Base-by-base conservation (phyloP, 2,113 vertebrate genomes). In the Bos javanicus region DNA sequence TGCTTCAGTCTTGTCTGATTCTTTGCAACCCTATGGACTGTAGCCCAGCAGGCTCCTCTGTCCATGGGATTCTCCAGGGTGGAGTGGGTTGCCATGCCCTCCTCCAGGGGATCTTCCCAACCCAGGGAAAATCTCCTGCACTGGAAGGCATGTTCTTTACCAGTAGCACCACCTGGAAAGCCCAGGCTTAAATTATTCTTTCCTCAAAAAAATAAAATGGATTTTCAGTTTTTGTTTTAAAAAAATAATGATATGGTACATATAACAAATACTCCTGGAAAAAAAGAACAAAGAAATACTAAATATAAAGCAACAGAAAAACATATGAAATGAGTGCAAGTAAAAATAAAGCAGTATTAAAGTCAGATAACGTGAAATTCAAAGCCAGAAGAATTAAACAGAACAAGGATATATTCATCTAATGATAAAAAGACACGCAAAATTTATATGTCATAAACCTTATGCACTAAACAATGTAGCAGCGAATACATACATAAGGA, bases 271-370 rank as follows among this genome's bases (percentile, higher is more conserved):
- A 62, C 6, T 50, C 7, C 19, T 84, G 14, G 74, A 67, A 71
- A 60, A 59, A 90, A 85, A 82, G 59, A 67, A 71, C 36, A 92
- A 97, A 84, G 25, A 84, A 94, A 43, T 6, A 8, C 16, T 62
- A 16, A 95, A 93, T 76, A 84, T 81, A 89, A 84, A 91, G 46
- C 11, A 85, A 64, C 36, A 89, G 57, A 84, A 96, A 64, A 23
- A 76, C 11, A 13, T 76, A 30, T 83, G 6, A 84, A 15, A 84
- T 12, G 39, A 82, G 4, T 19, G 7, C 15, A 94, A 82, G n/a
- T 9, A 86, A 90, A 92, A 74, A 46, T 84, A 85, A 88, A 62
- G n/a, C 16, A 91, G 46, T 36, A 89, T 85, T 95, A 91, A 97
- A 95, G 57, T 93, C 17, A 93, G 30, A 60, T 19, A 28, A 91